Evolutionary conservation across 2,113 vertebrate genomes (phyloP), one percentile per base, ranked within the genome.

Genomic region (Hymenochirus boettgeri): DNA sequence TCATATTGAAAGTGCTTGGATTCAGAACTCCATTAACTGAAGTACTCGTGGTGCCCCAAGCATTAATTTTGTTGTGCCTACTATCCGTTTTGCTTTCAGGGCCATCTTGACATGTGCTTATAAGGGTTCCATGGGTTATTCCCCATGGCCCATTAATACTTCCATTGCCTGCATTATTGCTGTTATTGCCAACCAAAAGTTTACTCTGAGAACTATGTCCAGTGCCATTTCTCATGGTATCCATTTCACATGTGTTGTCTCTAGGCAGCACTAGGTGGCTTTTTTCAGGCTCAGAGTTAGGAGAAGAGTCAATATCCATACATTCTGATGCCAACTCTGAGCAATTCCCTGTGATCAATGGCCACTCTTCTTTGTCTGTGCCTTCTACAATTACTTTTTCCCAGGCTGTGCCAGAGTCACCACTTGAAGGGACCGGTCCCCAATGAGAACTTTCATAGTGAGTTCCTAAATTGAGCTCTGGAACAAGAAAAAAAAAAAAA

Each of bases 391-490:
- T 83, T 80, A 92, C 91, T 88, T 94, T 92, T 76, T 91, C 89
- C 93, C 92, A 95, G 86, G 88, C 91, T 88, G 91, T 91, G 89
- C 90, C 91, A 65, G 89, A 77, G 81, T 96, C 92, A 48, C 88
- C 91, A 58, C 89, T 88, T 72, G 92, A 91, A 82, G 93, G 95
- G 71, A 90, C 88, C 80, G 91, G 86, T 76, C 89, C 94, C 92
- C 88, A 95, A 73, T 90, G 89, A 74, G 87, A 90, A 85, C 87
- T 92, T 82, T 97, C 96, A 97, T 98, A 96, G 82, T 96, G 94
- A 42, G 92, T 82, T 81, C 93, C 96, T 82, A 93, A 85, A 78
- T 93, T 93, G 82, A 91, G 78, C 86, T 95, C 96, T 99, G 71
- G 47, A 66, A 22, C 42, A 55, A 19, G 10, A 26, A 2, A 53